Evolutionary conservation across 2,113 vertebrate genomes (phyloP), one percentile per base, ranked within the genome.

Genomic region (Poicephalus gulielmi): DNA sequence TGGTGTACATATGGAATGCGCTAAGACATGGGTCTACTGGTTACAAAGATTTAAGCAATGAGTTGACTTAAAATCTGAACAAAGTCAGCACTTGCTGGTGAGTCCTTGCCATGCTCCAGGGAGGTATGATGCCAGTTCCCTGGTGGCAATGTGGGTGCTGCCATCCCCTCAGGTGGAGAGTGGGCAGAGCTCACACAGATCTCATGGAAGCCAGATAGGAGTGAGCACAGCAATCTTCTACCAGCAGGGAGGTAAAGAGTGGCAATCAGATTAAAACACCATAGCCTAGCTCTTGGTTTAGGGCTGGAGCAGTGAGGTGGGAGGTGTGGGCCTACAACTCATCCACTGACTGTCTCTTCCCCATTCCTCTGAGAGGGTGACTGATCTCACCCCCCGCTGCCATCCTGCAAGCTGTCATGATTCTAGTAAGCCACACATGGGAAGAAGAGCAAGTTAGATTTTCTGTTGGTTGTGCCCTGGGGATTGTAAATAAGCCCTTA

Each of bases 401-500:
- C 57, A 89, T 75, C n/a, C 80, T 69, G 46, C 33, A 93, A 86
- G 41, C 57, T 92, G 92, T 69, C 83, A 81, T 0, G 0, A 13
- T 49, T 47, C 33, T 39, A 59, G 52, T 41, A 93, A 93, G 41
- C 49, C 73, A 59, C 62, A 83, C 23, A n/a, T 6, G 15, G 66
- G 57, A 94, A 47, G 83, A 92, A 82, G 70, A n/a, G n/a, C 57
- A 84, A 73, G 44, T n/a, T 52, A 84, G 9, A 6, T 88, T 66
- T 85, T 76, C 63, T 80, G 49, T 50, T 93, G 27, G 37, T 79
- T 84, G 83, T 69, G 66, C 49, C 30, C 11, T 12, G n/a, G 77
- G 62, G 43, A 75, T 91, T 94, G 69, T 81, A 94, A 96, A 90
- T 76, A 74, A 93, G 77, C 52, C 90, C 57, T 92, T 86, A 93